A percentile compares a stretch with the other conserved stretches of the same genome.
These are phyloP conservation scores for Cyclura pinguis DNA, from an alignment of 2,797 vertebrate species.

Conservation along the genomic window DNA sequence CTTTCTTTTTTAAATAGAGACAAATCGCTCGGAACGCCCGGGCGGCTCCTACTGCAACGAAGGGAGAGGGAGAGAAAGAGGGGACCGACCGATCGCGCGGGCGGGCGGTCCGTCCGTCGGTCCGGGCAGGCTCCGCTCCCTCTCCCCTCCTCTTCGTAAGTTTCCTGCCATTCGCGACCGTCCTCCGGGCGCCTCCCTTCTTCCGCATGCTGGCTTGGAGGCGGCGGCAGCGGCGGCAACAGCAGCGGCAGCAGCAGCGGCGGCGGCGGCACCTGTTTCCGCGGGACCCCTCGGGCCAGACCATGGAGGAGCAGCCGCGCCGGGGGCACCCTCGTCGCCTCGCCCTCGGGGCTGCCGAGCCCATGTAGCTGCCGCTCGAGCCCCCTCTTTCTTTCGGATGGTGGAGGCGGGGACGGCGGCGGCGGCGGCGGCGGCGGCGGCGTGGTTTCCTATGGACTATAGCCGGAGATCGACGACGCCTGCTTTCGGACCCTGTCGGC, in stretches of 20 bases:
- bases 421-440: not conserved
- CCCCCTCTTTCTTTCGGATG: not conserved
- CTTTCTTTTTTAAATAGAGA: slow-evolving; percentile 57
- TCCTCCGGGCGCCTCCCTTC: slow-evolving; percentile 24
- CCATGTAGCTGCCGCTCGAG: slow-evolving; percentile 59
- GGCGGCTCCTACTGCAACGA: slow-evolving; percentile 24
- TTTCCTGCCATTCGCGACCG: slow-evolving; percentile 66
- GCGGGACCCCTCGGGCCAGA: slow-evolving; percentile 42
- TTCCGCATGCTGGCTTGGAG: slow-evolving; percentile 25
- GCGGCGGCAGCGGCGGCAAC: slow-evolving; percentile 21
- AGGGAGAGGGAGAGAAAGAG: slow-evolving; percentile 37
- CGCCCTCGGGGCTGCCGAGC: slow-evolving; percentile 59
- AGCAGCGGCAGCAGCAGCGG: not conserved
- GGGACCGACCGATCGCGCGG: slow-evolving; percentile 39
- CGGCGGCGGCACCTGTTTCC: slow-evolving; percentile 49
- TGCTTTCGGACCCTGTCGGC: slow-evolving; percentile 66
- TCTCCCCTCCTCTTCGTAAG: slow-evolving; percentile 62
- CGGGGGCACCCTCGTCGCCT: slow-evolving; percentile 65
- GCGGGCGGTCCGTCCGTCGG: slow-evolving; percentile 39
- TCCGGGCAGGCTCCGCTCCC: slow-evolving; percentile 36
- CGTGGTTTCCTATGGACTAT: slow-evolving; percentile 74
- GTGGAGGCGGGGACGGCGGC: not conserved
- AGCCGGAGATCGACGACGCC: slow-evolving; percentile 68
- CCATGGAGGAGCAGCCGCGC: slow-evolving; percentile 65
- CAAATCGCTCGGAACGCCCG: slow-evolving; percentile 62